Base-by-base conservation (phyloP, 1,140 invertebrate genomes). In the Gerris buenoi region DNA sequence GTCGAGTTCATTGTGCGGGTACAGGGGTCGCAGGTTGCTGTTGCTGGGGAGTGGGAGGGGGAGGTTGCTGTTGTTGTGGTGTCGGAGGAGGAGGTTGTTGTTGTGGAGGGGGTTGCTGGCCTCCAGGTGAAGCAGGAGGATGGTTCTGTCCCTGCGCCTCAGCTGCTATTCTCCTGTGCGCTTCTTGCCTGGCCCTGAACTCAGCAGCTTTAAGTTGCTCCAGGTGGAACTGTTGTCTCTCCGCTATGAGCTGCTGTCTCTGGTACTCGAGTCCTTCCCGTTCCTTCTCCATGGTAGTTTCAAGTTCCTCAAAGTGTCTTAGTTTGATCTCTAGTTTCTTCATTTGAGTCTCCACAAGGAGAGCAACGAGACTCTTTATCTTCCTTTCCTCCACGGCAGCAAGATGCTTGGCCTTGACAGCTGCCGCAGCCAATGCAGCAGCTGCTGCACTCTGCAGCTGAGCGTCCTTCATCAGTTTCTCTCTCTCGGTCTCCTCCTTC, bases 291-390 rank as follows among this genome's bases (percentile, higher is more conserved):
- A 99, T 99, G 25, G 97, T 99, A 0, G 93, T 92, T 79, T 99
- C 97, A 2, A 99, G 77, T 76, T 99, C 97, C 76, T 99, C 97
- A 80, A 99, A 99, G 77, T 99, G 97, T 13, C 95, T 81, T 61
- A 99, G 75, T 79, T 99, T 99, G 60, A 99, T 97, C 79, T 99
- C 97, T 23, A 99, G 77, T 75, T 99, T 99, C 78, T 92, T 92
- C 93, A 97, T 97, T 81, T 99, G 97, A 0, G 96, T 98, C 77
- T 99, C 97, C 1, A 99, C 97, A 1, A 99, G 82, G 18, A 98
- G 79, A 0, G 97, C 96, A 0, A 99, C 97, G 1, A 99, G 78
- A 0, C 91, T 95, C 77, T 98, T 98, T 68, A 99, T 99, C 79
- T 98, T 97, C 14, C 96, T 80, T 78, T 99, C 97, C 80, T 99